Evolutionary conservation across 2,888 invertebrate species (phyloP), one percentile per base, ranked within the genome.

Genomic region (Laspeyria flexula): DNA sequence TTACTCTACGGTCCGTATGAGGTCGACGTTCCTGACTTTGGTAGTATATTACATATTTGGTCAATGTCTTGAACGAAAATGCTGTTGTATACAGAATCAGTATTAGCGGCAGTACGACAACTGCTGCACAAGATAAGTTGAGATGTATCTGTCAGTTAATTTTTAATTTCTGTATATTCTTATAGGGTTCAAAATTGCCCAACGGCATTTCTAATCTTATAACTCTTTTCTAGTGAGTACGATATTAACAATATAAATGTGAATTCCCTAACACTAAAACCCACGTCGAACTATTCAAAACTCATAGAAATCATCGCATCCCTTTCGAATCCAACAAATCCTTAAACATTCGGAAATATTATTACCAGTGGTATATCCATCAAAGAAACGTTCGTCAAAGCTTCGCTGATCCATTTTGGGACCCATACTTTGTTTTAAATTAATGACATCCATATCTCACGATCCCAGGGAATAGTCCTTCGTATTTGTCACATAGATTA

Each of bases 401-500:
- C 65, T 72, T 25, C 70, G 61, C 65, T 73, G 77, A 83, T 84
- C 81, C 77, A 76, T 83, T 83, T 69, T 56, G 75, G 72, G 71
- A 70, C 79, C 73, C 73, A 79, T 81, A 84, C 83, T 85, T 86
- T 84, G 83, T 85, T 86, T 83, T 82, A 85, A 83, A 85, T 82
- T 79, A 85, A 86, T 83, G 82, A 75, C 75, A 52, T 60, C 73
- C 72, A 84, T 83, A 84, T 81, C 77, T 85, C 83, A 84, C 71
- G 72, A 76, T 80, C 81, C 83, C 74, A 65, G 72, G 72, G 72
- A 85, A 86, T 81, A 71, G 84, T 71, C 85, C 84, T 81, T 77
- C 77, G 77, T 75, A 87, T 87, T 86, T 85, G 77, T 87, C 86
- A 87, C 83, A 85, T 80, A 85, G 84, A 86, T 86, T 86, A 80